Evolutionary conservation across 2,888 invertebrate species (phyloP), one percentile per base, ranked within the genome.

Genomic region (Patella ulyssiponensis): DNA sequence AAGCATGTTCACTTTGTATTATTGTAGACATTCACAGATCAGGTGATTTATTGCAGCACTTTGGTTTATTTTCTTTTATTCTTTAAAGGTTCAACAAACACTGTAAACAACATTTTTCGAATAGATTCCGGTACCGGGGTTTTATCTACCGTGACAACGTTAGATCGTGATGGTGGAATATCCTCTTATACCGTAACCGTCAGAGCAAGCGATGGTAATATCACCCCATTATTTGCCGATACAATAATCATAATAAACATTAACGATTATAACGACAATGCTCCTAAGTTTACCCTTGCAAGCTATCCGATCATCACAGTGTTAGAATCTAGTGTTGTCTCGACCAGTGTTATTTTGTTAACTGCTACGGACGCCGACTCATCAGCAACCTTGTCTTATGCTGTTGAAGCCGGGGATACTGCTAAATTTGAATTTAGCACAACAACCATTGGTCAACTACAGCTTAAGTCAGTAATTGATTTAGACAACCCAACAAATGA

Each of bases 141-240:
- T 44, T 70, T 75, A n/a, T 52, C 53, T 51, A 69, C 70, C 11
- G 3, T 70, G 17, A 70, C 52, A 53, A 27, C 70, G 33, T 54
- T 75, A 23, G 75, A 75, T 33, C 69, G 69, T n/a, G 64, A 64
- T 64, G 75, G 53, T 53, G 75, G 69, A 52, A 75, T 81, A 5
- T 75, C 80, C 3, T 83, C 82, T 69, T 86, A 84, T 78, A 81
- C 78, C 71, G 69, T 86, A 5, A 77, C 79, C 9, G 80, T 85
- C 17, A 64, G 74, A 27, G 84, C 83, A 2, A 69, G 75, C 3
- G 82, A 84, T 69, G 79, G 75, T 20, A 75, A 77, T 15, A 58
- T 75, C 0, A 58, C 79, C 0, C n/a, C 80, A 9, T 14, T 76
- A 52, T 81, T 51, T 17, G 71, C 75, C 14, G 77, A 76, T 20